A percentile compares a stretch with the other conserved stretches of the same genome.
Conservation (phyloP, 2,888 invertebrate species). For the Drosophila lacicola region DNA sequence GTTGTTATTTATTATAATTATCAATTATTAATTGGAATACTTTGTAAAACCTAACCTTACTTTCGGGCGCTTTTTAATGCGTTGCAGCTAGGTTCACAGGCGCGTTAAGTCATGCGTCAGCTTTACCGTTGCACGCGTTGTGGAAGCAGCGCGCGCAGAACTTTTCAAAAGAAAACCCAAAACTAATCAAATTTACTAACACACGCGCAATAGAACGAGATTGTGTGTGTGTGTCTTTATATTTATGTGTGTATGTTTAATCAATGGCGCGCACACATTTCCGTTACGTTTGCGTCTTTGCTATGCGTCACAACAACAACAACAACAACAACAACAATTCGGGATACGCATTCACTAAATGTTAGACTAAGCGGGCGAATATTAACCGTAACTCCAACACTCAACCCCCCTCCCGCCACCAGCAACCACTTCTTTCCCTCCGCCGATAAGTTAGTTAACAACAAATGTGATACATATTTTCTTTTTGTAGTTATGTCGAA, state of each 20-base stretch:
- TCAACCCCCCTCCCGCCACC: background rate
- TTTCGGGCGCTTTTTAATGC: background rate
- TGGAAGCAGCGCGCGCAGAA: background rate
- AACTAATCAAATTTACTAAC: slow-evolving; percentile 13
- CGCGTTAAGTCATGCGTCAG: background rate
- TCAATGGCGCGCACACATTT: slow-evolving; percentile 13
- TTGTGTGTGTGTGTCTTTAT: background rate
- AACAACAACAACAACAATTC: slow-evolving; percentile 15
- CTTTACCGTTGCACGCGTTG: slow-evolving; percentile 1
- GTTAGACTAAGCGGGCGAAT: slow-evolving; percentile 62
- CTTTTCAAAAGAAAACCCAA: background rate
- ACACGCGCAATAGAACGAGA: background rate
- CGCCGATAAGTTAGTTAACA: slow-evolving; percentile 13
- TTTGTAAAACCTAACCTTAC: slow-evolving; percentile 11
- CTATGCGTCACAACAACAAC: slow-evolving; percentile 10
- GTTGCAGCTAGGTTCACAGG: background rate
- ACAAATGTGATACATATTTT: slow-evolving; percentile 32
- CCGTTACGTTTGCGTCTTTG: slow-evolving; percentile 4
- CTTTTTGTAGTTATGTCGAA: slow-evolving; percentile 76
- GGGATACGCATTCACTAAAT: slow-evolving; percentile 32
- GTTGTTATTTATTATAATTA: background rate
- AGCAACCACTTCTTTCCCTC: too few relatives aligned
- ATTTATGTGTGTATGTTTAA: slow-evolving; percentile 16
- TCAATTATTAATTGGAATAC: background rate
- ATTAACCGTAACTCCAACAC: slow-evolving; percentile 2